A percentile compares a stretch with the other conserved stretches of the same genome.
Evolutionary conservation across 2,113 vertebrate species (phyloP).

Genomic region (Engystomops pustulosus): DNA sequence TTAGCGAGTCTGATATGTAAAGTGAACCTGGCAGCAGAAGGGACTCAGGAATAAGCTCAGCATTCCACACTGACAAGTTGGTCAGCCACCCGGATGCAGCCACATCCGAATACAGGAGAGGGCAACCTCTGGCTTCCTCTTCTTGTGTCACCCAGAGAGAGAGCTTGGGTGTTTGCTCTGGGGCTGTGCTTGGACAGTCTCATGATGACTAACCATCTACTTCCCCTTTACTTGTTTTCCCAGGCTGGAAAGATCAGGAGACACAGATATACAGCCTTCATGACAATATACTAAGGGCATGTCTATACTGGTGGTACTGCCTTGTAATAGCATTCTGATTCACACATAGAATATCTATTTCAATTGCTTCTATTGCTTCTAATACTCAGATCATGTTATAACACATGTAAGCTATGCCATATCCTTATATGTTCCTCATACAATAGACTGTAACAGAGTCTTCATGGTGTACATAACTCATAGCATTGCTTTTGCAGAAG

Average conservation of each 20-base stretch:
- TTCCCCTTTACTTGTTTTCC: conserved; percentile 44
- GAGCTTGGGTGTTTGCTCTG: conserved; percentile 42
- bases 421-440: no score
- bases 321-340: not conserved
- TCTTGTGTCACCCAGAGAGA: not conserved
- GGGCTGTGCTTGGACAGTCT: conserved; percentile 27
- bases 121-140: conserved; percentile 49
- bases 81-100: conserved; percentile 54
- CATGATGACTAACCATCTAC: conserved; percentile 31
- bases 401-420: no score
- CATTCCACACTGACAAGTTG: conserved; percentile 39
- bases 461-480: not conserved
- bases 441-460: not conserved
- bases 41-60: conserved; percentile 33
- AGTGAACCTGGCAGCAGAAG: conserved; percentile 39
- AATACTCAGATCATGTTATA: not conserved
- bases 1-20: not conserved
- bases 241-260: not conserved
- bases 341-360: not conserved
- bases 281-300: conserved; percentile 32
- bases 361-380: not conserved
- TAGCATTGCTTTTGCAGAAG: not conserved
- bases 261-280: not conserved
- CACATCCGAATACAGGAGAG: conserved; percentile 52
- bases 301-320: not conserved